Conservation (phyloP, 2,888 invertebrate species). For the Hemistola chrysoprasaria region DNA sequence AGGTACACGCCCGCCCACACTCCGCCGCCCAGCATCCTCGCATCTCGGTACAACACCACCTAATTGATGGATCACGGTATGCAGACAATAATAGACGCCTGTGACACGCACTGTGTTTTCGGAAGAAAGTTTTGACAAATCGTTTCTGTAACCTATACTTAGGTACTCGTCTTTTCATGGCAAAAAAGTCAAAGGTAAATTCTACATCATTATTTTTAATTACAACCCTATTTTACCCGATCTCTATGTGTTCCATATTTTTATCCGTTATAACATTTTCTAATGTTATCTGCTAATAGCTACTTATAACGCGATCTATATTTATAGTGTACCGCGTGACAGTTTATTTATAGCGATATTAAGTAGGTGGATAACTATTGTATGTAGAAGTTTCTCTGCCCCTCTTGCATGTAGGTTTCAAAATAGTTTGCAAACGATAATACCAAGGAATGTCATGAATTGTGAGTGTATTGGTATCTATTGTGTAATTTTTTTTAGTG, state of each 20-base stretch:
- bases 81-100: conserved; percentile 61
- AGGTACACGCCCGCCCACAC: conserved; percentile 32
- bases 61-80: conserved; percentile 74
- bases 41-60: conserved; percentile 41
- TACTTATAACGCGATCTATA: conserved; percentile 20
- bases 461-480: not conserved
- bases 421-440: conserved; percentile 15
- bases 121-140: conserved; percentile 44
- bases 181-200: too few species aligned
- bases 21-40: conserved; percentile 31
- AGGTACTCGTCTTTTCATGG: too few species aligned
- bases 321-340: conserved; percentile 37
- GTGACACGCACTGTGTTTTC: conserved; percentile 46
- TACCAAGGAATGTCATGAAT: conserved; percentile 8
- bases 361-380: conserved; percentile 25
- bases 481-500: too few species aligned
- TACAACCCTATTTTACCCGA: too few species aligned
- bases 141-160: too few species aligned
- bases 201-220: too few species aligned
- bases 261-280: conserved; percentile 9
- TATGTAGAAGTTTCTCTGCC: conserved; percentile 14
- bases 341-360: conserved; percentile 23
- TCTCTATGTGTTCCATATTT: too few species aligned
- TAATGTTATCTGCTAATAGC: conserved; percentile 4
- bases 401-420: conserved; percentile 9